phyloP scores from a whole-genome alignment of 1,140 invertebrate genomes.

The Liolophura sinensis region DNA sequence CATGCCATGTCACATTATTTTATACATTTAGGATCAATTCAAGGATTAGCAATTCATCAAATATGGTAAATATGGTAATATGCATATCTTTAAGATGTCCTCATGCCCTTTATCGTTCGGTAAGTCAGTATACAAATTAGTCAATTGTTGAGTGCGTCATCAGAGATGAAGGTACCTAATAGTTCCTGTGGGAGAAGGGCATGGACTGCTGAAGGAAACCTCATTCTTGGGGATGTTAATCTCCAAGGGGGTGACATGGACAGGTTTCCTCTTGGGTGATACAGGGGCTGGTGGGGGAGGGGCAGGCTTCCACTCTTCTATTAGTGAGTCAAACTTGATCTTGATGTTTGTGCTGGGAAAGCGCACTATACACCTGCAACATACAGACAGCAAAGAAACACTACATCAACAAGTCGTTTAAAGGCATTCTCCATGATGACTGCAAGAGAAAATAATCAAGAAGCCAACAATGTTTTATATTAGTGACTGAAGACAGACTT shows the following conservation, averaged over 20 bases:
- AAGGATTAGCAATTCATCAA: too few species aligned
- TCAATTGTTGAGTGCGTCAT: not conserved
- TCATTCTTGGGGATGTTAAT: conserved; percentile 82
- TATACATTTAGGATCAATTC: too few species aligned
- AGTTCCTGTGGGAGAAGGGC: conserved; percentile 87
- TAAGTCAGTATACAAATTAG: too few species aligned
- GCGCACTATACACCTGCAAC: conserved; percentile 85
- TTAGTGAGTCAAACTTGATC: conserved; percentile 89
- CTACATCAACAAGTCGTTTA: not conserved
- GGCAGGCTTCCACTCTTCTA: conserved; percentile 66
- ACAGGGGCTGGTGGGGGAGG: conserved; percentile 59
- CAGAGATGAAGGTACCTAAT: conserved; percentile 63
- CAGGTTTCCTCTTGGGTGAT: conserved; percentile 74
- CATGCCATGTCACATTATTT: too few species aligned
- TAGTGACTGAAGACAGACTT: too few species aligned
- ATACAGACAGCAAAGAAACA: conserved; percentile 20
- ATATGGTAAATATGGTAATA: too few species aligned
- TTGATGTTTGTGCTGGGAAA: conserved; percentile 98
- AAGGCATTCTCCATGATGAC: not conserved
- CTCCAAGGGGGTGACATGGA: conserved; percentile 50
- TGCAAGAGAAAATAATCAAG: too few species aligned
- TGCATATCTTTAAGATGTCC: too few species aligned
- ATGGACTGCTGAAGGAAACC: conserved; percentile 77
- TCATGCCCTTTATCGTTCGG: too few species aligned
- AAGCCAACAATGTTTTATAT: too few species aligned